Evolutionary conservation across 2,888 invertebrate species (phyloP).

Genomic region (Lithophane leautieri): DNA sequence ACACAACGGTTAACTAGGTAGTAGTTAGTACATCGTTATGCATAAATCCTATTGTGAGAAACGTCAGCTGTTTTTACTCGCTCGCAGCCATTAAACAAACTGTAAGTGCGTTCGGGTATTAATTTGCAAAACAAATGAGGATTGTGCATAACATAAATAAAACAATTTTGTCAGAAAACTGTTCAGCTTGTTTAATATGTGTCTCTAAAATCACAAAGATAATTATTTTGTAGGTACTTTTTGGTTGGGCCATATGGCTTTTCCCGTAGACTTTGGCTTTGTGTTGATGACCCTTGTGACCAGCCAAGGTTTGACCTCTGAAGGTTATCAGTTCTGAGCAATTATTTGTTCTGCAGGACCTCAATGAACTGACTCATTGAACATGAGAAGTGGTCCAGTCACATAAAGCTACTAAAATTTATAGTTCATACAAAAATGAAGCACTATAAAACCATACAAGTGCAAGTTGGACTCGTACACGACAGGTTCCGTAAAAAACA

Average conservation of each 20-base stretch:
- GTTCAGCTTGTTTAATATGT: slow-evolving; percentile 57
- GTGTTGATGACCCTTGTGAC: neutral
- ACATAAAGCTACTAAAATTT: slow-evolving; percentile 11
- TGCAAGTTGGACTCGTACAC: no score
- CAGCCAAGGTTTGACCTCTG: neutral
- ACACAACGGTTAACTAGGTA: slow-evolving; percentile 58
- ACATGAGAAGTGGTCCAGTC: slow-evolving; percentile 5
- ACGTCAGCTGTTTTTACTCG: slow-evolving; percentile 77
- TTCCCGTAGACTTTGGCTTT: slow-evolving; percentile 8
- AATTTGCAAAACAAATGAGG: slow-evolving; percentile 87
- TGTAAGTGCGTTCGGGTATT: slow-evolving; percentile 82
- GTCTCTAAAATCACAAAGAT: slow-evolving; percentile 65
- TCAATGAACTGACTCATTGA: neutral
- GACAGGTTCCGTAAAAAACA: no score
- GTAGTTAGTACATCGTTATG: slow-evolving; percentile 62
- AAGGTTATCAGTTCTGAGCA: no score
- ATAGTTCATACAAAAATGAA: slow-evolving; percentile 30
- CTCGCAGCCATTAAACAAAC: slow-evolving; percentile 80
- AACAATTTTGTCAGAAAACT: slow-evolving; percentile 64
- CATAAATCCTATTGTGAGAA: slow-evolving; percentile 74
- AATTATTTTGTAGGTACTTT: slow-evolving; percentile 37
- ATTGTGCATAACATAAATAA: slow-evolving; percentile 71
- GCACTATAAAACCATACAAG: neutral
- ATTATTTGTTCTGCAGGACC: neutral
- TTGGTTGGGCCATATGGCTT: slow-evolving; percentile 31